phyloP scores from a whole-genome alignment of 2,888 invertebrate genomes.

The Congeria kusceri region DNA sequence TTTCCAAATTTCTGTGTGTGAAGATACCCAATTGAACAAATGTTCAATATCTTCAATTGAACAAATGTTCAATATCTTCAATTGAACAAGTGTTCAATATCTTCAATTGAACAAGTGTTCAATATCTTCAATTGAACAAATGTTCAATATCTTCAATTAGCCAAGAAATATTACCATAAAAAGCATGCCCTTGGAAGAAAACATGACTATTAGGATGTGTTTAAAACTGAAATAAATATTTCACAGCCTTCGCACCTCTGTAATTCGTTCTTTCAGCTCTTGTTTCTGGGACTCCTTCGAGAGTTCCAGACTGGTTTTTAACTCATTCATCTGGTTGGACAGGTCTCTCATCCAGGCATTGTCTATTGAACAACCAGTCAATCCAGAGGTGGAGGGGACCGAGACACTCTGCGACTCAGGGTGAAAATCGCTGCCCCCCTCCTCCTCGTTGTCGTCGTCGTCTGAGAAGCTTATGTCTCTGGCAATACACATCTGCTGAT shows the following conservation, averaged over 20 bases:
- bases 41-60: no score
- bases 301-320: conserved; percentile 35
- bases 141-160: no score
- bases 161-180: no score
- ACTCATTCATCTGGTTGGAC: conserved; percentile 55
- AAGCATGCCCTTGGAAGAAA: no score
- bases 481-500: conserved; percentile 70
- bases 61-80: no score
- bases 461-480: conserved; percentile 48
- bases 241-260: conserved; percentile 39
- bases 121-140: no score
- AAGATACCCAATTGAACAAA: no score
- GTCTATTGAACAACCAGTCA: conserved; percentile 17
- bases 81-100: no score
- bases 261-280: conserved; percentile 40
- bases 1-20: no score
- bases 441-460: conserved; percentile 59
- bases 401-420: background rate
- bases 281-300: conserved; percentile 43
- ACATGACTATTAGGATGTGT: no score
- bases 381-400: conserved; percentile 17
- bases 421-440: conserved; percentile 28
- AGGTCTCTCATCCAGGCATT: conserved; percentile 54
- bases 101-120: no score
- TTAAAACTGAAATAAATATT: background rate